Percentiles rank a stretch among this genome's conserved stretches.
These are phyloP conservation scores for Antedon mediterranea DNA, from an alignment of 53 echinoderm and acorn worm species.

Conservation along the genomic window DNA sequence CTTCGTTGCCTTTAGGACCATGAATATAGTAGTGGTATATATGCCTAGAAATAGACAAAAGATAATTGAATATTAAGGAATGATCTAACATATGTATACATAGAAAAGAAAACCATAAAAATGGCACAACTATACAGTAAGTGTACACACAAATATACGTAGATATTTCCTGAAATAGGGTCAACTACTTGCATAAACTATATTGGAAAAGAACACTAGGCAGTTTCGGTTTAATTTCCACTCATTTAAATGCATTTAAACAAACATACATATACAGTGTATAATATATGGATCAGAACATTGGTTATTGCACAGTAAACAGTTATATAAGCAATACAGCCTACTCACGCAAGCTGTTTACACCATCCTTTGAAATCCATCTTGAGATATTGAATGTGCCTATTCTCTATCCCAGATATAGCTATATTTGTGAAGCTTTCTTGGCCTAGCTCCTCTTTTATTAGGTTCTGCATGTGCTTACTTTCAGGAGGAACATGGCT, in stretches of 20 bases:
- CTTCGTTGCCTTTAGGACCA: slow-evolving; percentile 65
- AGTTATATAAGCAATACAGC: background rate
- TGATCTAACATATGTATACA: too few species aligned
- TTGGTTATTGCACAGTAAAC: background rate
- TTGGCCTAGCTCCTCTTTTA: slow-evolving; percentile 67
- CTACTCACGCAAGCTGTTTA: slow-evolving; percentile 75
- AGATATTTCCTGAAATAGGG: too few species aligned
- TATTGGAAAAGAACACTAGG: too few species aligned
- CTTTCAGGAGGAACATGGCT: slow-evolving; percentile 31
- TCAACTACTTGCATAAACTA: too few species aligned
- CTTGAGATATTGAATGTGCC: slow-evolving; percentile 70
- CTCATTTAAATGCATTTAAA: too few species aligned
- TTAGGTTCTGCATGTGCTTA: slow-evolving; percentile 37
- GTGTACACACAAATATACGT: too few species aligned
- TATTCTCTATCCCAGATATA: slow-evolving; percentile 48
- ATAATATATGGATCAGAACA: too few species aligned
- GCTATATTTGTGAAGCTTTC: slow-evolving; percentile 79
- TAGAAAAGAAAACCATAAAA: too few species aligned
- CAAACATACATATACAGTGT: too few species aligned
- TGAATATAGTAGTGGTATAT: slow-evolving; percentile 97
- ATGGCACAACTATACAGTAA: too few species aligned
- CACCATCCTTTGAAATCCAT: slow-evolving; percentile 61
- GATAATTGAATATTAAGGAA: too few species aligned
- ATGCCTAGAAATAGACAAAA: slow-evolving; percentile 20
- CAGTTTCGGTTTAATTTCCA: too few species aligned